A percentile compares a stretch with the other conserved stretches of the same genome.
Evolutionary conservation across 2,797 vertebrate genomes (phyloP).

Genomic region (Cossypha caffra): DNA sequence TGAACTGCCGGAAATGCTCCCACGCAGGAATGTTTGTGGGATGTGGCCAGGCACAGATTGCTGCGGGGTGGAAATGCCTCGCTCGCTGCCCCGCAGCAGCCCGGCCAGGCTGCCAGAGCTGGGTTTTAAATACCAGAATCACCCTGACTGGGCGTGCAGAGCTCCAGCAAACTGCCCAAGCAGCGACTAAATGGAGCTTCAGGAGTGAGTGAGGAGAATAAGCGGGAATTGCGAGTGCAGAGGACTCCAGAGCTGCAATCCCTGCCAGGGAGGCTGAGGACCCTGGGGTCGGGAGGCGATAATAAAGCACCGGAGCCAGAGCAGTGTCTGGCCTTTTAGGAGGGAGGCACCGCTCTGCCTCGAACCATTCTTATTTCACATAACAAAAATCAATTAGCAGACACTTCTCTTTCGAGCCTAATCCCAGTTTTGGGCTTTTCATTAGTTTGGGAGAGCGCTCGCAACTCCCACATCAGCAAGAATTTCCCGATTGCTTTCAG

Average conservation of each 20-base stretch:
- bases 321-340: rapidly evolving
- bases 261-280: neutral
- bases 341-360: neutral
- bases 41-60: rapidly evolving
- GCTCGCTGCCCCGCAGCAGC: rapidly evolving
- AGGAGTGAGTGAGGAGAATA: neutral
- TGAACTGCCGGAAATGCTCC: rapidly evolving
- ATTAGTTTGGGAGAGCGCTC: neutral
- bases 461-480: slow-evolving; percentile 48
- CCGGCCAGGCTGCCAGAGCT: rapidly evolving
- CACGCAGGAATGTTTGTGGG: neutral
- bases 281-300: neutral
- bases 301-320: rapidly evolving
- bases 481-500: slow-evolving; percentile 53
- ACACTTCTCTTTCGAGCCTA: neutral
- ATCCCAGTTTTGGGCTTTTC: neutral
- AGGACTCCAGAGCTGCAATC: neutral
- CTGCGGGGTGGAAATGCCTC: neutral
- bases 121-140: rapidly evolving
- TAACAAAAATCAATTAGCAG: neutral
- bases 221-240: neutral
- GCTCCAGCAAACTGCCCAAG: neutral
- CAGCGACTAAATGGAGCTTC: neutral
- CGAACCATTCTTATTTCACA: neutral
- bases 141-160: rapidly evolving